These are phyloP conservation scores for Prostheceraeus crozeri DNA, from an alignment of 2,888 invertebrate species.

Conservation along the genomic window DNA sequence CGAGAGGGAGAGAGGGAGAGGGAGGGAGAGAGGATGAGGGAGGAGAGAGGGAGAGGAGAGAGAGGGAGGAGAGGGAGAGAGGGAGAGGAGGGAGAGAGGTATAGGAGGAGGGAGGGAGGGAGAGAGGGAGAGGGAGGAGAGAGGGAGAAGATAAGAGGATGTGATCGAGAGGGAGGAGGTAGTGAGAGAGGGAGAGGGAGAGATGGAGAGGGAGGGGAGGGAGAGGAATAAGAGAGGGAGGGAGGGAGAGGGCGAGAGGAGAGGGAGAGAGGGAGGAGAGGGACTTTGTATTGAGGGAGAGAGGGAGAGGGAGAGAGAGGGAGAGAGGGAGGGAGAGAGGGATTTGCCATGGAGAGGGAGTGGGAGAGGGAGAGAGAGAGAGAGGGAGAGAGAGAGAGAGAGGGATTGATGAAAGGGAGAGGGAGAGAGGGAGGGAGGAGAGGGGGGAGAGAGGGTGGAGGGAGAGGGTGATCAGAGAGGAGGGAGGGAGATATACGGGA, in stretches of 20 bases:
- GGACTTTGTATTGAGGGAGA: not conserved
- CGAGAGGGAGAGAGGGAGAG: not conserved
- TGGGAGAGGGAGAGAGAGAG: not conserved
- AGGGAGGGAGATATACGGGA: conserved; percentile 2
- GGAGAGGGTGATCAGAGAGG: too few relatives aligned
- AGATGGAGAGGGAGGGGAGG: not conserved
- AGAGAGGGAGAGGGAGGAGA: not conserved
- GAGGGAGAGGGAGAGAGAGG: not conserved
- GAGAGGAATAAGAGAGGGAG: not conserved
- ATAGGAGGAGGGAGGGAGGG: not conserved
- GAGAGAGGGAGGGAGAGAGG: not conserved
- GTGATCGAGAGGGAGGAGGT: conserved; percentile 4
- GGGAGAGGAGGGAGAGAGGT: not conserved
- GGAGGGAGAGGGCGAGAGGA: not conserved
- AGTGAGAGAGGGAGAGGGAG: not conserved
- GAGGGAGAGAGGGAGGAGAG: not conserved
- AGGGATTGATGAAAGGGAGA: not conserved
- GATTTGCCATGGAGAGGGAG: not conserved
- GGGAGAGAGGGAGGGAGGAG: not conserved
- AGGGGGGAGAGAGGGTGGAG: too few relatives aligned
- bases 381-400: not conserved
- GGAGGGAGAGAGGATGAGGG: not conserved
- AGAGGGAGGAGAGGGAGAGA: not conserved
- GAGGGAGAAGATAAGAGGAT: not conserved
- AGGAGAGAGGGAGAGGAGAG: not conserved